Base-by-base conservation (phyloP, 2,888 invertebrate species). In the Eurois occulta region DNA sequence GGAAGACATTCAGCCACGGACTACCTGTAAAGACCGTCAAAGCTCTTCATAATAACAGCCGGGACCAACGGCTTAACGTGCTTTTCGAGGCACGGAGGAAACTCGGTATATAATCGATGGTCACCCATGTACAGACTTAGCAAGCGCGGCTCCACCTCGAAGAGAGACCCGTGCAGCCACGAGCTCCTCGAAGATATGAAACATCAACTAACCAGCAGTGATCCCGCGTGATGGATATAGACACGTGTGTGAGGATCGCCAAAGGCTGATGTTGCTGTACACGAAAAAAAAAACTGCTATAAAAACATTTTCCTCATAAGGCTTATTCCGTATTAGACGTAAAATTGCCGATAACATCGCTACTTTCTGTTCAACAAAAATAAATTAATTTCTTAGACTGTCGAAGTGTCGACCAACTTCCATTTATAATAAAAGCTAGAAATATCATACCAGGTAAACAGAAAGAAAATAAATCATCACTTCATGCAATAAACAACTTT, bases 401-500 rank as follows among this genome's bases (percentile, higher is more conserved):
- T 13, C 28, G 58, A 18, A 43, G 0, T 28, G 13, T 13, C 28
- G 58, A 18, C 2, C 18, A 18, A 32, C 8, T 18, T 28, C 1
- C 18, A 8, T 32, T 18, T 3, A 28, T 55, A 28, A 43, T 0
- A 43, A 58, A 18, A 58, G 18, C 58, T 13, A 28, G 6, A 28
- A 18, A 28, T 8, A 58, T 7, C 28, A 8, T 58, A 58, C 2
- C 28, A 58, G 28, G 28, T 28, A 64, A 64, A 64, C 18, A 38
- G 38, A 24, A 62, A 62, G 35, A 62, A 35, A 38, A 64, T 64
- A 38, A 64, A 38, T 71, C 21, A 48, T 48, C 4, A 52, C 35
- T 28, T 28, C 18, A 24, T 41, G 60, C 18, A 24, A 74, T 62
- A 75, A 62, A 52, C 28, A 81, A 10, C 1, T 62, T 28, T 35